These are phyloP conservation scores for Rhodophaea formosa DNA, from an alignment of 2,888 invertebrate species.

Conservation along the genomic window DNA sequence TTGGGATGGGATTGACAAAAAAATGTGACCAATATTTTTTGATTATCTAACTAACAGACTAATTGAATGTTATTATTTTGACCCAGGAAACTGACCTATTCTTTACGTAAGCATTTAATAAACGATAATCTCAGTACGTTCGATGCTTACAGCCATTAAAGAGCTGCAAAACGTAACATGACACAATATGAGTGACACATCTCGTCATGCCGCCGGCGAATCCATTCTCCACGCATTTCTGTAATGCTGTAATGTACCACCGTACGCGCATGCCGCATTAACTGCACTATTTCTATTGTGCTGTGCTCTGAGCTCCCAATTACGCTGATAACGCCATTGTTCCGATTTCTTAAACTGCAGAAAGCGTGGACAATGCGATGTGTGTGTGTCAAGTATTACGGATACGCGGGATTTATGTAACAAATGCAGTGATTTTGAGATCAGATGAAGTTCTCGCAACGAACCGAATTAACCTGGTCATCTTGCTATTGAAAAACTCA, in stretches of 20 bases:
- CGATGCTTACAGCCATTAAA: background rate
- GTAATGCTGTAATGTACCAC: constrained; percentile 9
- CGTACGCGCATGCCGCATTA: background rate
- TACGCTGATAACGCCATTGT: constrained; percentile 21
- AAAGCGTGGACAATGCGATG: constrained; percentile 13
- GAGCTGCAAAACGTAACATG: background rate
- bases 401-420: constrained; percentile 21
- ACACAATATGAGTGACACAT: background rate
- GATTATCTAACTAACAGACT: no score
- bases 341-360: constrained; percentile 18
- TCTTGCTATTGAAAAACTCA: no score
- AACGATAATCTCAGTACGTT: no score
- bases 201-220: background rate
- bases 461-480: no score
- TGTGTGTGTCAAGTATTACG: constrained; percentile 16
- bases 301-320: constrained; percentile 15
- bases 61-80: no score
- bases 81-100: no score
- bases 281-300: constrained; percentile 7
- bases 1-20: no score
- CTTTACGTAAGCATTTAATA: no score
- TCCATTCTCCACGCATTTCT: constrained; percentile 15
- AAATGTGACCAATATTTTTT: no score
- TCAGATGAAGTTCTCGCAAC: background rate
- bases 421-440: background rate